Conservation (phyloP, 2,113 vertebrate genomes). For the Vimba vimba region DNA sequence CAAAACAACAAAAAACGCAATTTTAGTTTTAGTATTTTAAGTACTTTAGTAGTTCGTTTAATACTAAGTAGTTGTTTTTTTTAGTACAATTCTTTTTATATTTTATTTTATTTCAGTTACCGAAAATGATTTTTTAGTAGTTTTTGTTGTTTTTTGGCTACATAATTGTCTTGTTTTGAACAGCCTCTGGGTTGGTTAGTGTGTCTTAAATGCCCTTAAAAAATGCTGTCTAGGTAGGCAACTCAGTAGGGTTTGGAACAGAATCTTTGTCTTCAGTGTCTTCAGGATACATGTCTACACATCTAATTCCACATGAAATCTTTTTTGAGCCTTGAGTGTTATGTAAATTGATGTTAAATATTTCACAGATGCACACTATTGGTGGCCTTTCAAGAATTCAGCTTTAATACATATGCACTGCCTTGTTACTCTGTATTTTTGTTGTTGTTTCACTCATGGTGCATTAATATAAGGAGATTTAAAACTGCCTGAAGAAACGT, state of each 20-base stretch:
- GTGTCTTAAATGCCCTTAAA: neutral
- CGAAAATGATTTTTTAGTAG: neutral
- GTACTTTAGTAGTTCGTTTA: too few relatives aligned
- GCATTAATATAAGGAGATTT: conserved; percentile 67
- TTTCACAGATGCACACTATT: conserved; percentile 60
- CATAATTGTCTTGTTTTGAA: neutral
- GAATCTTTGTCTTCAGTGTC: neutral
- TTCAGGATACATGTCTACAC: neutral
- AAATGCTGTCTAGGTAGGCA: neutral
- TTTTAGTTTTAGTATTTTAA: too few relatives aligned
- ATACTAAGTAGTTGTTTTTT: neutral
- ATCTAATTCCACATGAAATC: neutral
- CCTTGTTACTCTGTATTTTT: conserved; percentile 72
- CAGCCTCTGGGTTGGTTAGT: neutral
- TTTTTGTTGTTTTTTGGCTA: neutral
- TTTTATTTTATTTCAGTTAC: neutral
- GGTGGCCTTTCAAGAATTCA: conserved; percentile 62
- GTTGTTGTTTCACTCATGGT: conserved; percentile 43
- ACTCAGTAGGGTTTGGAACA: conserved; percentile 19
- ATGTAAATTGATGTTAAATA: conserved; percentile 61
- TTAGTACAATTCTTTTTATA: neutral
- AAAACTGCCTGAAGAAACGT: conserved; percentile 63
- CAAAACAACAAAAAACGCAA: neutral
- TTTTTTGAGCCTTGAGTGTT: conserved; percentile 23
- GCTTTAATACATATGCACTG: conserved; percentile 71